Evolutionary conservation across 2,888 invertebrate genomes (phyloP).

Genomic region (Xestobium rufovillosum): DNA sequence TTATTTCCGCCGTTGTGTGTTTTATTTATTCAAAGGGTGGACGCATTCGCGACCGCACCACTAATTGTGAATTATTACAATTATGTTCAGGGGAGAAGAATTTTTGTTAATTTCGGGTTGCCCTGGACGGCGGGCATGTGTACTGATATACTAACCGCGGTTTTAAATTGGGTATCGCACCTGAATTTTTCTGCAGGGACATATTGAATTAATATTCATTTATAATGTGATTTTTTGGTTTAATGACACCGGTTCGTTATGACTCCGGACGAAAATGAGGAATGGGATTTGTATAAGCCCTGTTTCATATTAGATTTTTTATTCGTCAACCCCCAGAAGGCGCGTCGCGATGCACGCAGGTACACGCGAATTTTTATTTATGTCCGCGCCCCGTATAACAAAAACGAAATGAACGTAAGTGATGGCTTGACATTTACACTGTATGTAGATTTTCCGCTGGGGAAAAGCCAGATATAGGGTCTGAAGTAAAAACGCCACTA

Average conservation of each 20-base stretch:
- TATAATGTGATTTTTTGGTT: constrained; percentile 30
- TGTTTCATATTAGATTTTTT: no score
- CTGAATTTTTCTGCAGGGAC: constrained; percentile 39
- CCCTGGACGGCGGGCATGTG: constrained; percentile 16
- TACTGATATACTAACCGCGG: constrained; percentile 3
- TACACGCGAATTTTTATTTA: no score
- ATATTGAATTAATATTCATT: constrained; percentile 41
- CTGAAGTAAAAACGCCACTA: no score
- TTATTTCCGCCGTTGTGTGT: constrained; percentile 31
- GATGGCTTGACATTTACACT: no score
- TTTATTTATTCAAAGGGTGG: constrained; percentile 37
- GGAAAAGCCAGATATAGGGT: no score
- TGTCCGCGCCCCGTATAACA: no score
- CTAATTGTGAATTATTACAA: constrained; percentile 40
- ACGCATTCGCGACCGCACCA: constrained; percentile 26
- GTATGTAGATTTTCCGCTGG: no score
- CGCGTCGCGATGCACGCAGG: no score
- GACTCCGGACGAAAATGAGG: constrained; percentile 19
- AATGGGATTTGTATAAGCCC: constrained; percentile 17
- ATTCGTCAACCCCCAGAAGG: no score
- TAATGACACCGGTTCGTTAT: constrained; percentile 15
- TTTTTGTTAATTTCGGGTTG: constrained; percentile 28
- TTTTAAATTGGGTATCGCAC: constrained; percentile 28
- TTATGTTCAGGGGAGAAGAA: constrained; percentile 35
- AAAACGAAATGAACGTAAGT: no score